Evolutionary conservation across 2,797 vertebrate species (phyloP).

Genomic region (Gambusia yucatana): DNA sequence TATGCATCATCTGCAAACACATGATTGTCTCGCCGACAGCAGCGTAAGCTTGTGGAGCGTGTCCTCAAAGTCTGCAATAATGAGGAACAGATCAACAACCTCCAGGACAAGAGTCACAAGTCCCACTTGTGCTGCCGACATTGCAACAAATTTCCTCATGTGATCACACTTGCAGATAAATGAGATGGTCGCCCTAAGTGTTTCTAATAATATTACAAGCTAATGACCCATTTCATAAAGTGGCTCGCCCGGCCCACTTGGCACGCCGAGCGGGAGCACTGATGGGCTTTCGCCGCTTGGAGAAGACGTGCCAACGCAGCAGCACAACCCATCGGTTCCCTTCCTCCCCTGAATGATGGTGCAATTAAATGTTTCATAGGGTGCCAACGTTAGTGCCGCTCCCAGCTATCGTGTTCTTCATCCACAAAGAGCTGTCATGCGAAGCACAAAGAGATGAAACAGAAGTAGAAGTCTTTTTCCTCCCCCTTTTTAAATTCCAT

Average conservation of each 20-base stretch:
- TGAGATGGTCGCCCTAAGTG: slow-evolving; percentile 68
- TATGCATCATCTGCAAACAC: slow-evolving; percentile 9
- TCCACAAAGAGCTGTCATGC: slow-evolving; percentile 64
- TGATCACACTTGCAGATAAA: slow-evolving; percentile 66
- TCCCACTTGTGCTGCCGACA: slow-evolving; percentile 53
- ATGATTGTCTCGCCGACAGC: slow-evolving; percentile 29
- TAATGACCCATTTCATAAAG: slow-evolving; percentile 73
- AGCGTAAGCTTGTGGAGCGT: slow-evolving; percentile 4
- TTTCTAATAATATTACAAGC: slow-evolving; percentile 76
- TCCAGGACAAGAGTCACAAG: slow-evolving; percentile 61
- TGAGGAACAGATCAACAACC: slow-evolving; percentile 22
- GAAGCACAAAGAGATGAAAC: slow-evolving; percentile 53
- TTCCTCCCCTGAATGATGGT: slow-evolving; percentile 60
- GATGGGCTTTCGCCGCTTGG: slow-evolving; percentile 57
- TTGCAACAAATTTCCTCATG: slow-evolving; percentile 52
- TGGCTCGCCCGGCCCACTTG: slow-evolving; percentile 50
- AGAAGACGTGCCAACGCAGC: slow-evolving; percentile 51
- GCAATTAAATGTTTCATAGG: slow-evolving; percentile 74
- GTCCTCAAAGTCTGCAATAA: slow-evolving; percentile 11
- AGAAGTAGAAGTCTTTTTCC: slow-evolving; percentile 26
- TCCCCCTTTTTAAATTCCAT: slow-evolving; percentile 1
- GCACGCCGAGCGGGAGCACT: slow-evolving; percentile 59
- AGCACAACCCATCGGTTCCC: slow-evolving; percentile 44
- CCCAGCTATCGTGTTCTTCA: slow-evolving; percentile 48
- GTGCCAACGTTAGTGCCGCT: slow-evolving; percentile 62